A percentile compares a stretch with the other conserved stretches of the same genome.
Conservation (phyloP, 2,888 invertebrate genomes). For the Microplitis deprimator region DNA sequence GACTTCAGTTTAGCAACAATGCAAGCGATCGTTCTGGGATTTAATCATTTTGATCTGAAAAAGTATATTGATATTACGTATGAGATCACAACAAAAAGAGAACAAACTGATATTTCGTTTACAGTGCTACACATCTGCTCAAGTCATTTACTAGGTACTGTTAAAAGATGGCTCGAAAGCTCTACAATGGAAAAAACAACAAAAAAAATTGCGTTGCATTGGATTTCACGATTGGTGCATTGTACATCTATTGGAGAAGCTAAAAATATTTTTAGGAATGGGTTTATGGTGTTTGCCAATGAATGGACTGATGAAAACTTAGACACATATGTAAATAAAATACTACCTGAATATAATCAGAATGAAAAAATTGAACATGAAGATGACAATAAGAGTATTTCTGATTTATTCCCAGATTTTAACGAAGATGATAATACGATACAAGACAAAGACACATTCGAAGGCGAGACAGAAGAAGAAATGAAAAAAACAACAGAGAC, state of each 20-base stretch:
- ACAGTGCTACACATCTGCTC: not conserved
- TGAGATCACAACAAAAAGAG: not conserved
- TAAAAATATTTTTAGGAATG: not conserved
- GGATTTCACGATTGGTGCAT: not conserved
- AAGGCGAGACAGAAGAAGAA: not conserved
- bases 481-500: not conserved
- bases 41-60: not conserved
- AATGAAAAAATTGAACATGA: too few species aligned
- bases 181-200: not conserved
- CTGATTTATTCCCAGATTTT: not conserved
- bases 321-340: not conserved
- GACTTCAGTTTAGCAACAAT: not conserved
- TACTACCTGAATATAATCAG: not conserved
- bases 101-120: not conserved
- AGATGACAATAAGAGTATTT: too few species aligned
- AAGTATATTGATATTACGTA: not conserved
- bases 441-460: not conserved
- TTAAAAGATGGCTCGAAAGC: not conserved
- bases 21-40: not conserved
- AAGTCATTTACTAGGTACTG: not conserved
- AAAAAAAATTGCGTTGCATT: not conserved
- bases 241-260: not conserved
- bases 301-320: not conserved
- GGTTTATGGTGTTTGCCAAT: not conserved
- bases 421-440: not conserved